Base-by-base conservation (phyloP, 2,888 invertebrate genomes). In the Drosophila barbarae region DNA sequence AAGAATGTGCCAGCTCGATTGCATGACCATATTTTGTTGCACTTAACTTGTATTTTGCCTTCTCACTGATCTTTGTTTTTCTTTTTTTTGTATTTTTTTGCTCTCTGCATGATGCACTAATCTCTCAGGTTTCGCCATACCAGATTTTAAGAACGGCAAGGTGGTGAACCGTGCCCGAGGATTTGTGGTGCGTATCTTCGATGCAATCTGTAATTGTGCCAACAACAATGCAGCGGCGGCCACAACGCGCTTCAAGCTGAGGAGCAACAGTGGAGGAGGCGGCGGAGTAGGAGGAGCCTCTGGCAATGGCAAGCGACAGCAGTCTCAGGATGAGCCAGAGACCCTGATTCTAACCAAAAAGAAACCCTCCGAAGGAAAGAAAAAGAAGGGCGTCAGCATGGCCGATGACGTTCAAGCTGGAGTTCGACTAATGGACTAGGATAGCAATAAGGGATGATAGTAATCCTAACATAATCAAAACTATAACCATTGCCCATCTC, bases 171-270 rank as follows among this genome's bases (percentile, higher is more conserved):
- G 92, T 21, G 92, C 92, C 30, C 90, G 92, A 38, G 92, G 92
- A 38, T 91, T 92, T 79, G 91, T 92, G 12, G 90, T 92, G 52
- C 91, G 92, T 66, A 90, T 92, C 86, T 92, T 92, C 76, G 92
- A 92, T 86, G 92, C 92, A 7, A 91, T 92, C 47, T 92, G 92
- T 88, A 92, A 92, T 88, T 92, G 92, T 80, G 92, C 92, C 64
- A 92, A 92, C 78, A 80, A 74, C 64, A 82, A 82, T 91, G 92
- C 21, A 5, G 88, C 92, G 7, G 89, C 91, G 9, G 90, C 92
- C 41, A 92, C 92, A 4, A 85, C 86, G 38, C 87, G 88, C 13
- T 85, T 87, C 44, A 87, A 88, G 63, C 71, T 89, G 61, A 86
- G 88, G 51, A 86, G 86, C 57, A 88, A 87, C 70, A 76, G 86